Conservation (phyloP, 1,140 invertebrate species). For the Scaptodrosophila lebanonensis region DNA sequence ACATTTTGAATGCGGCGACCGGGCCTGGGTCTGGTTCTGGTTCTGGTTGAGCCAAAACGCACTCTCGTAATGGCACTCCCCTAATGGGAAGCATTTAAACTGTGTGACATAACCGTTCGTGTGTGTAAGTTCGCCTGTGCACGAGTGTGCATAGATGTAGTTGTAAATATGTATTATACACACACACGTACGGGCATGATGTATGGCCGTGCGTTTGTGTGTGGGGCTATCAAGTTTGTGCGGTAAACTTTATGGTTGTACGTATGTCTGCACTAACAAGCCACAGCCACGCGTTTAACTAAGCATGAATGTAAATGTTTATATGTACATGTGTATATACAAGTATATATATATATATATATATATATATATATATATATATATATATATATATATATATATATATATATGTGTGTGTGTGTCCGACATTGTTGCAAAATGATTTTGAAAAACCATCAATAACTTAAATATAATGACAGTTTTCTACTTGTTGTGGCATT, state of each 20-base stretch:
- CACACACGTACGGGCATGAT: too few species aligned
- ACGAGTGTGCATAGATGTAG: too few species aligned
- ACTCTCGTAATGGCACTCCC: too few species aligned
- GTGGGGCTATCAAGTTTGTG: slow-evolving; percentile 54
- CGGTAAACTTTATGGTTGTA: too few species aligned
- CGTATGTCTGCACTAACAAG: slow-evolving; percentile 64
- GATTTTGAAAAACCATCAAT: slow-evolving; percentile 73
- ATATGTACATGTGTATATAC: slow-evolving; percentile 13
- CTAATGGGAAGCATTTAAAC: too few species aligned
- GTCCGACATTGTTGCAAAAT: slow-evolving; percentile 69
- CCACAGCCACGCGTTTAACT: slow-evolving; percentile 57
- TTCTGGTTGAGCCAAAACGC: too few species aligned
- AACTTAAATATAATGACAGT: slow-evolving; percentile 74
- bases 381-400: background rate
- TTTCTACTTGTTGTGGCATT: slow-evolving; percentile 65
- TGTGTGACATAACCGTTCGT: too few species aligned
- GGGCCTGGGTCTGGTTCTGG: too few species aligned
- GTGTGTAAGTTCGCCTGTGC: too few species aligned
- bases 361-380: slow-evolving; percentile 2
- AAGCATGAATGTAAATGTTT: slow-evolving; percentile 63
- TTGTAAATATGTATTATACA: too few species aligned
- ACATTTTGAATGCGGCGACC: too few species aligned
- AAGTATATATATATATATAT: slow-evolving; percentile 7
- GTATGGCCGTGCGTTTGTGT: too few species aligned
- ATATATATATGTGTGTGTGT: background rate